Base-by-base conservation (phyloP, 2,888 invertebrate genomes). In the Protophormia terraenovae region DNA sequence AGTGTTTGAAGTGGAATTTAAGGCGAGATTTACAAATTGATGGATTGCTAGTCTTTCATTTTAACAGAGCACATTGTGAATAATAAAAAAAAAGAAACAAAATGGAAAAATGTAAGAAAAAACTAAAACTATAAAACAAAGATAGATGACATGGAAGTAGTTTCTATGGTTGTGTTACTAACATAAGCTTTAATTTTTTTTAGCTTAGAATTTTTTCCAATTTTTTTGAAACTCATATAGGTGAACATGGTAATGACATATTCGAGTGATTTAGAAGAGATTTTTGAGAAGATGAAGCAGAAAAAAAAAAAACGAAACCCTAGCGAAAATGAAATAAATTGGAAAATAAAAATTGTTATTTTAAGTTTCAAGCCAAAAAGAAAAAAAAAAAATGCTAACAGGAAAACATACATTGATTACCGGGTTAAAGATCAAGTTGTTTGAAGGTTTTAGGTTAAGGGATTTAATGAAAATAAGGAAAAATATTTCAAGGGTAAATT, bases 21-120 rank as follows among this genome's bases (percentile, higher is more conserved):
- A 87, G 85, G 77, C 85, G 78, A 86, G 83, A 83, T 86, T 86
- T 84, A 85, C 87, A 87, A 88, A 87, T 87, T 88, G 88, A 87
- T 88, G 88, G 86, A 87, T 88, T 87, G 87, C 84, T 81, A 76
- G 66, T 85, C 78, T 85, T 82, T 85, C 82, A 79, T 79, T 85
- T 78, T 75, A 69, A 72, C 55, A 81, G 35, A 55, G 58, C 38
- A 41, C n/a, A n/a, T n/a, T n/a, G n/a, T n/a, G n/a, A n/a, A 41
- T 6, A 41, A 5, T 41, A 41, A 32, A 22, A 71, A 47, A 73
- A 35, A 60, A 6, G 10, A n/a, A 55, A 27, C 47, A 6, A 45
- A 75, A 58, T 32, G 32, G n/a, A 75, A 64, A 62, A 55, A 45
- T 3, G n/a, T 47, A 14, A 29, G 55, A 60, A 35, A 67, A 50